Percentiles rank a stretch among this genome's conserved stretches.
These are phyloP conservation scores for Drosophila azteca DNA, from an alignment of 1,140 invertebrate species.

Conservation along the genomic window DNA sequence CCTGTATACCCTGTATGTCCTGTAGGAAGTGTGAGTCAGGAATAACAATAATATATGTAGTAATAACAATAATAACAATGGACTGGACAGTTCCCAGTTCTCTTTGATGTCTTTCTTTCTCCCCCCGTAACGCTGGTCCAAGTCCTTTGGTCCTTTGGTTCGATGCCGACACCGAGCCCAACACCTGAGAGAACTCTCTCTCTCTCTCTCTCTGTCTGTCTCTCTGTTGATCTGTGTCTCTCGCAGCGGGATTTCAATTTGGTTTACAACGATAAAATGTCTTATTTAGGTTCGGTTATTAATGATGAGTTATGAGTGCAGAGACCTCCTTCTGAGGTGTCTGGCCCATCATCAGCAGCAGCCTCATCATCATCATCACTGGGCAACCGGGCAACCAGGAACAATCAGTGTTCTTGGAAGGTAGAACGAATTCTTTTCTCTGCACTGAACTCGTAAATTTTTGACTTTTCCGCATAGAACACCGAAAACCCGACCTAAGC, in stretches of 20 bases:
- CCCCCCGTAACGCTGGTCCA: background rate
- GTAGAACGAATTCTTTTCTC: conserved; percentile 47
- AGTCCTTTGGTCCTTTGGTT: conserved; percentile 18
- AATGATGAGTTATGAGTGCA: conserved; percentile 81
- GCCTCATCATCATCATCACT: conserved; percentile 39
- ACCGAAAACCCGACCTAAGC: conserved; percentile 3
- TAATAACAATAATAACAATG: conserved; percentile 41
- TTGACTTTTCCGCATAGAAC: background rate
- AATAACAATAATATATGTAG: conserved; percentile 13
- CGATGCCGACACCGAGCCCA: conserved; percentile 33
- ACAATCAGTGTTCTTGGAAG: conserved; percentile 54
- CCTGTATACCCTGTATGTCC: conserved; percentile 10
- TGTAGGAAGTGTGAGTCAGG: conserved; percentile 61
- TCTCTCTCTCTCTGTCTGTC: too few species aligned
- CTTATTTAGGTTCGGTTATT: conserved; percentile 81
- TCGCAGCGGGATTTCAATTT: conserved; percentile 78
- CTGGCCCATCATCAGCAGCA: conserved; percentile 36
- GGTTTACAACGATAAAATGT: conserved; percentile 75
- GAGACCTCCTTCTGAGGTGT: conserved; percentile 58
- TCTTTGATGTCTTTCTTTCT: conserved; percentile 65
- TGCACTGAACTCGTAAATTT: conserved; percentile 40
- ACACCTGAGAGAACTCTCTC: conserved; percentile 30
- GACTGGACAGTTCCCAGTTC: conserved; percentile 14
- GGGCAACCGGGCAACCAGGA: conserved; percentile 35
- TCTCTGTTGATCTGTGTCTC: conserved; percentile 43